phyloP scores from a whole-genome alignment of 2,888 invertebrate genomes.

The Drosophila dives region DNA sequence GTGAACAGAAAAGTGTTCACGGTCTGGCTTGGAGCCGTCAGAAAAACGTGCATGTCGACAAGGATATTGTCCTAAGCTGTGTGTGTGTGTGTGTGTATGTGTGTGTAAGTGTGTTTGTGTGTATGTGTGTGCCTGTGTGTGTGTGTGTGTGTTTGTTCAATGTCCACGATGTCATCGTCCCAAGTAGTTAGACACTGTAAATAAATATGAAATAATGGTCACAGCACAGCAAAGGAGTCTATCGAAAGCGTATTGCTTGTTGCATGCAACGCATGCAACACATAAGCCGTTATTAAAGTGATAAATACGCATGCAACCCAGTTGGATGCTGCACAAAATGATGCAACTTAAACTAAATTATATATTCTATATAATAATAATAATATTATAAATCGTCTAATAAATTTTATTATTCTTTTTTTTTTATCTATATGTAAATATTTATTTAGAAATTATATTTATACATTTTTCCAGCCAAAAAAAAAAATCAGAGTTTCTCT shows the following conservation, averaged over 20 bases:
- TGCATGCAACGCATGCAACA: not conserved
- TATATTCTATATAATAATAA: no score
- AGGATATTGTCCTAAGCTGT: conserved; percentile 51
- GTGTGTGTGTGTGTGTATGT: not conserved
- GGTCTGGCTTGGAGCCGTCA: conserved; percentile 51
- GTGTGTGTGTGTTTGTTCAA: no score
- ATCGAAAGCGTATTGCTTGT: not conserved
- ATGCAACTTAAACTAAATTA: not conserved
- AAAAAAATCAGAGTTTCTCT: not conserved
- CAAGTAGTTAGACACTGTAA: conserved; percentile 52
- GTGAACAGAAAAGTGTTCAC: not conserved
- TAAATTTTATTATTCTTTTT: not conserved
- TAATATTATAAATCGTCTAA: no score
- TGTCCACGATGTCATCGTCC: conserved; percentile 4
- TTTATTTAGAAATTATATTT: not conserved
- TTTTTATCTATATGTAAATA: not conserved
- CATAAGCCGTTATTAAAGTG: no score
- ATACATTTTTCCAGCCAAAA: not conserved
- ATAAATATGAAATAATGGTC: conserved; percentile 32
- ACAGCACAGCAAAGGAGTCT: conserved; percentile 1
- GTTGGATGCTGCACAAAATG: not conserved
- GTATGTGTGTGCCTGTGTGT: no score
- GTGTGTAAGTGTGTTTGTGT: no score
- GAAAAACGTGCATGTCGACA: conserved; percentile 70
- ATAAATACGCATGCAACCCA: not conserved